Base-by-base conservation (phyloP, 2,113 vertebrate species). In the Oncorhynchus kisutch region DNA sequence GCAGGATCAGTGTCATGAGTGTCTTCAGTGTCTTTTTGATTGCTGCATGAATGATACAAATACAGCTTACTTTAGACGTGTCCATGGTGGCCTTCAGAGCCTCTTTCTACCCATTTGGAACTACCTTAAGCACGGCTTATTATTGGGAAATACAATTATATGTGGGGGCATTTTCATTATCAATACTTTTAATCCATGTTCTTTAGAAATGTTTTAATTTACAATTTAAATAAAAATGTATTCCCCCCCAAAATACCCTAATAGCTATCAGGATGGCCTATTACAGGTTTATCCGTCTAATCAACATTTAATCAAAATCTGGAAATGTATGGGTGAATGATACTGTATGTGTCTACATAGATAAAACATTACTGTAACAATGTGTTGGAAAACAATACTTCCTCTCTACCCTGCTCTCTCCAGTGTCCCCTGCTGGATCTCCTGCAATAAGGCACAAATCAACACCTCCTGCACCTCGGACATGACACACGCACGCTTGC, bases 391-490 rank as follows among this genome's bases (percentile, higher is more conserved):
- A 62, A n/a, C 13, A 45, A 45, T 45, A 62, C n/a, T 22, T 62
- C 8, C 20, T 62, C 22, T 34, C 34, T 7, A 7, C 6, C 34
- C 34, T 34, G 31, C 9, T 18, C 18, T 68, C 67, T 68, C 67
- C 18, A 68, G 16, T 34, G 18, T 68, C 5, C 18, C 29, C 67
- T 68, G 29, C 67, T 68, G 31, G 3, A 39, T 29, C 25, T 24
- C 65, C 65, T 31, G 65, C 25, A 67, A 64, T 29, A 67, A 67
- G 14, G 64, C 12, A 73, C n/a, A 73, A 54, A 54, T 4, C 51
- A 54, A 54, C 16, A 54, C 16, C 51, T 54, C 3, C 5, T 18
- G 51, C 51, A 54, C 59, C 59, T 62, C 59, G 5, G 59, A 62
- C 22, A 62, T 62, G 18, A 72, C 22, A 49, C 20, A 20, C n/a